Base-by-base conservation (phyloP, 1,140 invertebrate genomes). In the Temnothorax curvispinosus region DNA sequence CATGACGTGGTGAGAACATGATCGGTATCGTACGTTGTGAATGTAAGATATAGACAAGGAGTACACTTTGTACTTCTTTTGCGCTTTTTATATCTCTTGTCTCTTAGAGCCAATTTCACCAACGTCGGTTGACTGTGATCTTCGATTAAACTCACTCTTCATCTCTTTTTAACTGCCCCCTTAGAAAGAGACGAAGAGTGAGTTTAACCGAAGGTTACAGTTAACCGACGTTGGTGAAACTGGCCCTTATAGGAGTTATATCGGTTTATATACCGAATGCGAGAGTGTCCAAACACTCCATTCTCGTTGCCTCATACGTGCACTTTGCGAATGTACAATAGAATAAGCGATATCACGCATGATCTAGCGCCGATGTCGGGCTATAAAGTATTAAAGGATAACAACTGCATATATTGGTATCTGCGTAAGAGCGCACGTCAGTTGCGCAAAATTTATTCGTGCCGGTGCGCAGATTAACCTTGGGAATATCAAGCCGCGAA, bases 341-440 rank as follows among this genome's bases (percentile, higher is more conserved):
- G 54, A 18, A 84, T 84, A 60, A 74, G 27, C 69, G 69, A n/a
- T 64, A 35, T 71, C 18, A 54, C 69, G 56, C 56, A 54, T 82
- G 67, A 82, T 27, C n/a, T 21, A 58, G 41, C 18, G 8, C 27
- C 65, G 69, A 41, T 35, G 35, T 35, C 21, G 47, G 27, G 27
- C n/a, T 81, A 69, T 72, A 38, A 18, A 54, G 41, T 62, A 75
- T 84, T 75, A 84, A 84, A 84, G 56, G 80, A 75, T 74, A 71
- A 81, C 64, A 64, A 81, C 35, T 13, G 41, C 44, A 64, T 84
- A 75, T 84, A 75, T 84, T 74, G 80, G 75, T 84, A 84, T 62
- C 54, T 64, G 67, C 44, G 32, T 74, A 58, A 56, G 80, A 47
- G 69, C 80, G 27, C 65, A 9, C 15, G 67, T 82, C 78, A 35